These are phyloP conservation scores for Diabrotica undecimpunctata DNA, from an alignment of 1,140 invertebrate genomes.

Conservation along the genomic window DNA sequence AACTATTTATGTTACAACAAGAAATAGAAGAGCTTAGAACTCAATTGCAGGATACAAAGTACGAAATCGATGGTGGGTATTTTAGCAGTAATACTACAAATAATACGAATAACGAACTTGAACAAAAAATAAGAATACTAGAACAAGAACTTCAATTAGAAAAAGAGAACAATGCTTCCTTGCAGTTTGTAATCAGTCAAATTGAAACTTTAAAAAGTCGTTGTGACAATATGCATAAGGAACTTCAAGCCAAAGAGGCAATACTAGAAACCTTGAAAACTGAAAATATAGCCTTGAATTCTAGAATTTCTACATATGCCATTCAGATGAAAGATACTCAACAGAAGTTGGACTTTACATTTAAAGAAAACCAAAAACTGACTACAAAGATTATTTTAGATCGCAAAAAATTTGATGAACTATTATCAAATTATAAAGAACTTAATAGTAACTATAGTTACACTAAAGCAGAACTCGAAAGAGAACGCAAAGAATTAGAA, in stretches of 20 bases:
- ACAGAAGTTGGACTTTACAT: constrained; percentile 20
- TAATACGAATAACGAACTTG: constrained; percentile 11
- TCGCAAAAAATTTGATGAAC: constrained; percentile 39
- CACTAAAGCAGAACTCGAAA: constrained; percentile 23
- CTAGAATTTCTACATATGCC: constrained; percentile 21
- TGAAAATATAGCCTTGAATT: constrained; percentile 27
- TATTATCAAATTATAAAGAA: constrained; percentile 23
- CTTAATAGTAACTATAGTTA: constrained; percentile 22
- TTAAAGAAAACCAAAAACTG: constrained; percentile 17
- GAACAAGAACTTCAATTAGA: constrained; percentile 25
- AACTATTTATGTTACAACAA: constrained; percentile 40
- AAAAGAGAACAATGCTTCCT: constrained; percentile 28
- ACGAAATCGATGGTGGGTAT: constrained; percentile 21
- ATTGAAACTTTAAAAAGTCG: constrained; percentile 22
- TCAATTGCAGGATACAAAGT: constrained; percentile 30
- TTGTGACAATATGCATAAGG: constrained; percentile 26
- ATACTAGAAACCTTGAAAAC: constrained; percentile 40
- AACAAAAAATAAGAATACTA: constrained; percentile 24
- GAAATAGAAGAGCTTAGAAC: constrained; percentile 43
- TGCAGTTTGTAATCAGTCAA: constrained; percentile 29
- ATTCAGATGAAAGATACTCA: constrained; percentile 29
- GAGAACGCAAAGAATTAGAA: constrained; percentile 22
- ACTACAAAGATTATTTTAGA: constrained; percentile 21
- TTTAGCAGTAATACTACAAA: constrained; percentile 18
- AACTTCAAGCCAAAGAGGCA: constrained; percentile 24